Evolutionary conservation across 2,888 invertebrate genomes (phyloP).

Genomic region (Leptinotarsa tumamoca): DNA sequence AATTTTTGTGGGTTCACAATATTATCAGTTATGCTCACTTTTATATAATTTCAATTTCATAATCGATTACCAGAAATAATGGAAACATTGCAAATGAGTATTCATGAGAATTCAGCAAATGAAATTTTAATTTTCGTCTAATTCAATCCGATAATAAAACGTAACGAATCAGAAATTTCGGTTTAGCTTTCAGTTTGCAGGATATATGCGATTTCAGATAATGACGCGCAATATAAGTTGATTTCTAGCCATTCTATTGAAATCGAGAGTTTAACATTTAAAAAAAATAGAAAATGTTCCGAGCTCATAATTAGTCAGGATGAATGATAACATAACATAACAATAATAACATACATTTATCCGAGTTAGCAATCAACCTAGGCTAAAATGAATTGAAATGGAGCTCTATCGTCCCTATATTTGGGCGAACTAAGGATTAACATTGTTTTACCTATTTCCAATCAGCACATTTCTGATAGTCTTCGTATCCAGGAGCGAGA

Average conservation of each 20-base stretch:
- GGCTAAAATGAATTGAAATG: too few relatives aligned
- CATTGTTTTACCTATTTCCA: too few relatives aligned
- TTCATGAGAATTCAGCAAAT: background rate
- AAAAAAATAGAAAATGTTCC: background rate
- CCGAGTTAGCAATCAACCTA: too few relatives aligned
- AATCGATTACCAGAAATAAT: background rate
- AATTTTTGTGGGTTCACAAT: too few relatives aligned
- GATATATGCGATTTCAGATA: conserved; percentile 3
- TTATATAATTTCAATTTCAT: conserved; percentile 5
- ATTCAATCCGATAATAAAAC: conserved; percentile 1
- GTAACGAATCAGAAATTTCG: conserved; percentile 17
- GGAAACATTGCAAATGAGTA: background rate
- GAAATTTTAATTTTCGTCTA: background rate
- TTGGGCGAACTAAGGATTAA: too few relatives aligned
- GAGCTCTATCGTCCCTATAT: too few relatives aligned
- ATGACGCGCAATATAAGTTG: background rate
- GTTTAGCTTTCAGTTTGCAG: background rate
- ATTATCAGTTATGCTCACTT: background rate
- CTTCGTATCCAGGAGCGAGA: too few relatives aligned
- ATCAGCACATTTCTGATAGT: too few relatives aligned
- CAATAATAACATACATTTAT: too few relatives aligned
- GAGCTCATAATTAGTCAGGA: too few relatives aligned
- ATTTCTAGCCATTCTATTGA: background rate
- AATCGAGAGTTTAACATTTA: background rate
- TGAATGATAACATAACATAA: too few relatives aligned